Evolutionary conservation across 2,888 invertebrate genomes (phyloP).

Genomic region (Latheticus oryzae): DNA sequence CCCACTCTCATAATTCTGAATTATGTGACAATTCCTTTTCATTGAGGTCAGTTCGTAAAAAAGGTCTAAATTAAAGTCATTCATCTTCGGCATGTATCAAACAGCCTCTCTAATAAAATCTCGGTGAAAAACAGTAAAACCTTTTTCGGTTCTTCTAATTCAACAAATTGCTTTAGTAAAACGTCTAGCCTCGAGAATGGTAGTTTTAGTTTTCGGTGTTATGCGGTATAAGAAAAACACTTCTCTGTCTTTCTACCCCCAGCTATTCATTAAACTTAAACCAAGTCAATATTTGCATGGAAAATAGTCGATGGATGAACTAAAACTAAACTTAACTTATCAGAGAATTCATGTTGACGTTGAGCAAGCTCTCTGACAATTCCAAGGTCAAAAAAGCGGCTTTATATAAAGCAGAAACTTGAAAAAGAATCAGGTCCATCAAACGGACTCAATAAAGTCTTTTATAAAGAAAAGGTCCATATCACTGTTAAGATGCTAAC

Average conservation of each 20-base stretch:
- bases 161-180: conserved; percentile 44
- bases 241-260: conserved; percentile 11
- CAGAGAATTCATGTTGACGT: conserved; percentile 7
- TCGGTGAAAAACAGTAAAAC: conserved; percentile 39
- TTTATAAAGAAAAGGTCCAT: conserved; percentile 1
- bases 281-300: conserved; percentile 36
- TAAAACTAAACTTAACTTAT: conserved; percentile 23
- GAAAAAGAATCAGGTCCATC: conserved; percentile 24
- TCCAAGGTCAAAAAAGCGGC: conserved; percentile 9
- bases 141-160: conserved; percentile 44
- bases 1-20: conserved; percentile 5
- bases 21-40: conserved; percentile 2
- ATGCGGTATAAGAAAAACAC: conserved; percentile 24
- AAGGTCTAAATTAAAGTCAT: conserved; percentile 27
- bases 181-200: conserved; percentile 36
- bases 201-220: conserved; percentile 29
- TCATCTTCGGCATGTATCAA: conserved; percentile 30
- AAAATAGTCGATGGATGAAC: conserved; percentile 29
- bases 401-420: conserved; percentile 14
- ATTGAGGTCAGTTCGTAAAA: not conserved
- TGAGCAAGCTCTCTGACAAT: not conserved
- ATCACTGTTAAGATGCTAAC: conserved; percentile 7
- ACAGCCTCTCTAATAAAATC: conserved; percentile 38
- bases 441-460: conserved; percentile 18
- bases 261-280: conserved; percentile 29